These are phyloP conservation scores for Dryocosmus kuriphilus DNA, from an alignment of 2,888 invertebrate genomes.

Conservation along the genomic window DNA sequence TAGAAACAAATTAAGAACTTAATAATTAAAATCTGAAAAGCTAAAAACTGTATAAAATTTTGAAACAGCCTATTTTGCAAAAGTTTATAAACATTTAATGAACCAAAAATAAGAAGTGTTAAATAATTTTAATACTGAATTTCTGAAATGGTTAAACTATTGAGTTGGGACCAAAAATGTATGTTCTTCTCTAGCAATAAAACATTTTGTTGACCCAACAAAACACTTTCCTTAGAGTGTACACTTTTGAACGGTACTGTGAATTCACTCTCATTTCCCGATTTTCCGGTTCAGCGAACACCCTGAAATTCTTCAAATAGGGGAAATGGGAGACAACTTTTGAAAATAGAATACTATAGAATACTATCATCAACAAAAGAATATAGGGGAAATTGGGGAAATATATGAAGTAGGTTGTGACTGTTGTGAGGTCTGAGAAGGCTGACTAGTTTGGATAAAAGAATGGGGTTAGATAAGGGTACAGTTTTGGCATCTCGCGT, in stretches of 20 bases:
- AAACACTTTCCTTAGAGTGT: neutral
- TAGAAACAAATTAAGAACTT: too few relatives aligned
- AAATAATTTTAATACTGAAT: too few relatives aligned
- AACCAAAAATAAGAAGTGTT: too few relatives aligned
- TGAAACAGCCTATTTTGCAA: too few relatives aligned
- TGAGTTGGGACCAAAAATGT: too few relatives aligned
- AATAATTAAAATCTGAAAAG: too few relatives aligned
- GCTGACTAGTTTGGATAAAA: neutral
- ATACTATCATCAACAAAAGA: neutral
- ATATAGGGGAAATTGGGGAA: neutral
- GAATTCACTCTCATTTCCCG: neutral
- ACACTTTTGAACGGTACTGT: neutral
- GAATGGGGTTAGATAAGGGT: conserved; percentile 25
- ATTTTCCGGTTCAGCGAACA: neutral
- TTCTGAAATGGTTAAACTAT: too few relatives aligned
- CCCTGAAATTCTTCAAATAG: neutral
- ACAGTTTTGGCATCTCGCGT: conserved; percentile 36
- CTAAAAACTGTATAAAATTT: too few relatives aligned
- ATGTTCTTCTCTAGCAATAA: neutral
- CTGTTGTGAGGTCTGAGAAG: neutral
- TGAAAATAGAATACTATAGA: neutral
- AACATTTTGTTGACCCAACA: neutral
- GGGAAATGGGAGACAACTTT: neutral
- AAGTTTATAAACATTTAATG: too few relatives aligned
- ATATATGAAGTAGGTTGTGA: neutral